phyloP scores from a whole-genome alignment of 2,797 vertebrate species.

The Cossypha niveicapilla region DNA sequence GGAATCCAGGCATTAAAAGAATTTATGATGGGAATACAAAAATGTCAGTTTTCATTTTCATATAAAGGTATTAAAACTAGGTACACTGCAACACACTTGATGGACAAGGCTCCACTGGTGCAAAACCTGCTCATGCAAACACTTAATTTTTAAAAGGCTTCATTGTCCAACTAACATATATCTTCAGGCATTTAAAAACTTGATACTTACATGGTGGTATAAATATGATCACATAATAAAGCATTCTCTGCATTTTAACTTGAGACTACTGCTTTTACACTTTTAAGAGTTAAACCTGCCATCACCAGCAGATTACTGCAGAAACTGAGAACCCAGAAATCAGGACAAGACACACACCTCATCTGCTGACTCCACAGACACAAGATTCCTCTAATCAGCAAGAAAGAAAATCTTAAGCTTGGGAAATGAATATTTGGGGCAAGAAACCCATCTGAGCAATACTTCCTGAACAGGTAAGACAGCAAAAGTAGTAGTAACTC shows the following conservation, averaged over 20 bases:
- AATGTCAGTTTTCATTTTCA: neutral
- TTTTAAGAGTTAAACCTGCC: neutral
- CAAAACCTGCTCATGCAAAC: neutral
- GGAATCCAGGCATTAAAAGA: neutral
- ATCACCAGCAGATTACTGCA: neutral
- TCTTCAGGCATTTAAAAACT: neutral
- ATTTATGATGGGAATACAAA: neutral
- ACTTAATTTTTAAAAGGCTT: neutral
- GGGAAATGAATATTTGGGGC: accelerated
- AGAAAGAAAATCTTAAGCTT: neutral
- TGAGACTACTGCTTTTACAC: neutral
- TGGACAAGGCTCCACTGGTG: neutral
- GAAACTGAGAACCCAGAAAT: neutral
- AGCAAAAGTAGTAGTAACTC: neutral
- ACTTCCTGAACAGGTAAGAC: neutral
- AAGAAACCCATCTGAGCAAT: neutral
- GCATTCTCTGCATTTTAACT: neutral
- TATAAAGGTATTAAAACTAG: neutral
- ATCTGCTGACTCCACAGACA: neutral
- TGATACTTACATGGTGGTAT: neutral
- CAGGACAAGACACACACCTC: accelerated
- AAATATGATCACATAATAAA: neutral
- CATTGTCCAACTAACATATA: neutral
- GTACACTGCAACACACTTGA: neutral
- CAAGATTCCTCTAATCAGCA: neutral